Evolutionary conservation across 2,888 invertebrate genomes (phyloP).

Genomic region (Rhingia campestris): DNA sequence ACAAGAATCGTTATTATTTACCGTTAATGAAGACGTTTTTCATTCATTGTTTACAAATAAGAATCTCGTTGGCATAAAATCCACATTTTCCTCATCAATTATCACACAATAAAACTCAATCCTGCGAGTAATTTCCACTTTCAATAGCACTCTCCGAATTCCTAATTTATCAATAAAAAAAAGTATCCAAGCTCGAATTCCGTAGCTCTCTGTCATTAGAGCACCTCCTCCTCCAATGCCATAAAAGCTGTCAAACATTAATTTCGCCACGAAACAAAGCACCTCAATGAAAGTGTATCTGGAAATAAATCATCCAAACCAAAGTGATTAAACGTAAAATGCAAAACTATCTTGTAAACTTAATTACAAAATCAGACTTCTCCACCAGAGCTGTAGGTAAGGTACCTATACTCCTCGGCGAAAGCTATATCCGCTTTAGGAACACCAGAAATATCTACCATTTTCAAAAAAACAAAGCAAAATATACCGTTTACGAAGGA

Average conservation of each 20-base stretch:
- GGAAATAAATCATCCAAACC: constrained; percentile 48
- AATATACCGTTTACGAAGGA: constrained; percentile 7
- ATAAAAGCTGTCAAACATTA: constrained; percentile 29
- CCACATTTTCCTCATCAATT: neutral
- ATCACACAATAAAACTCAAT: neutral
- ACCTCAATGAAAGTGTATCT: constrained; percentile 9
- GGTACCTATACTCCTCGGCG: constrained; percentile 2
- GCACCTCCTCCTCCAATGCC: neutral
- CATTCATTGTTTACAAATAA: too few species aligned
- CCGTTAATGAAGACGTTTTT: too few species aligned
- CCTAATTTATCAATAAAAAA: neutral
- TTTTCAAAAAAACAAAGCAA: neutral
- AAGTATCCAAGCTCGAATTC: neutral
- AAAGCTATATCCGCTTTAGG: constrained; percentile 33
- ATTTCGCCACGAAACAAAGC: constrained; percentile 21
- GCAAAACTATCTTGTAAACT: constrained; percentile 65
- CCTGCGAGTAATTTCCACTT: neutral
- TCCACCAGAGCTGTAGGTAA: neutral
- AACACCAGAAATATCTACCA: constrained; percentile 18
- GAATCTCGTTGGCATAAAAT: too few species aligned
- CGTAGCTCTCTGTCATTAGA: neutral
- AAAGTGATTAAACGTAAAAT: constrained; percentile 53
- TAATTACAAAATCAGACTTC: constrained; percentile 57
- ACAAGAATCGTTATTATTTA: too few species aligned
- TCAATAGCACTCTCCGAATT: neutral